Evolutionary conservation across 2,797 vertebrate species (phyloP).

Genomic region (Lepus oiostolus): DNA sequence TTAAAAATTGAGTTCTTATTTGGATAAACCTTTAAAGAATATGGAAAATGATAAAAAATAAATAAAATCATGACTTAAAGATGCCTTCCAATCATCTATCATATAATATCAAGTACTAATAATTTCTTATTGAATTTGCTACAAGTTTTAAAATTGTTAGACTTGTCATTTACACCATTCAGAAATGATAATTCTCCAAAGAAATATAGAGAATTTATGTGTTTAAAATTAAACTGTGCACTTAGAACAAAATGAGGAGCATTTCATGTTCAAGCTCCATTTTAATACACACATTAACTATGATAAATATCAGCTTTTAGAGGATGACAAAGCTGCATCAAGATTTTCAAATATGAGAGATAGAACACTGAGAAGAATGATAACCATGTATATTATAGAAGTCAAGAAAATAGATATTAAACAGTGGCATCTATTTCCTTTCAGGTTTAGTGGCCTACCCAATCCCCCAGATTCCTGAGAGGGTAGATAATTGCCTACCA

Average conservation of each 20-base stretch:
- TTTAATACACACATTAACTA: background rate
- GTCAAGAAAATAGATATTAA: conserved; percentile 39
- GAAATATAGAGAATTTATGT: background rate
- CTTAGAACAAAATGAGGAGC: background rate
- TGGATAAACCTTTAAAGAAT: background rate
- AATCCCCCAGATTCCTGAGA: conserved; percentile 4
- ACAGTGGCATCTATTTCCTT: background rate
- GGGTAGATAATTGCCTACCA: background rate
- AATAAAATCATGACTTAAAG: background rate
- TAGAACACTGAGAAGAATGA: background rate
- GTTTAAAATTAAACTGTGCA: background rate
- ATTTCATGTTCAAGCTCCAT: background rate
- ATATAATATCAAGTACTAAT: background rate
- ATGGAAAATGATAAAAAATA: background rate
- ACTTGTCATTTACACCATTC: background rate
- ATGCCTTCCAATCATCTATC: background rate
- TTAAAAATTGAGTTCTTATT: background rate
- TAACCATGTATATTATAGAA: background rate
- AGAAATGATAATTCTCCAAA: background rate
- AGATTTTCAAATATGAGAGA: background rate
- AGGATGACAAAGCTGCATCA: background rate
- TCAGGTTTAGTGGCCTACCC: background rate
- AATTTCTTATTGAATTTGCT: conserved; percentile 16
- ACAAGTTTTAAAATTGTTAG: conserved; percentile 13
- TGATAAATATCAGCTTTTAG: background rate